A percentile compares a stretch with the other conserved stretches of the same genome.
phyloP scores from a whole-genome alignment of 2,797 vertebrate genomes.

The Pempheris klunzingeri region DNA sequence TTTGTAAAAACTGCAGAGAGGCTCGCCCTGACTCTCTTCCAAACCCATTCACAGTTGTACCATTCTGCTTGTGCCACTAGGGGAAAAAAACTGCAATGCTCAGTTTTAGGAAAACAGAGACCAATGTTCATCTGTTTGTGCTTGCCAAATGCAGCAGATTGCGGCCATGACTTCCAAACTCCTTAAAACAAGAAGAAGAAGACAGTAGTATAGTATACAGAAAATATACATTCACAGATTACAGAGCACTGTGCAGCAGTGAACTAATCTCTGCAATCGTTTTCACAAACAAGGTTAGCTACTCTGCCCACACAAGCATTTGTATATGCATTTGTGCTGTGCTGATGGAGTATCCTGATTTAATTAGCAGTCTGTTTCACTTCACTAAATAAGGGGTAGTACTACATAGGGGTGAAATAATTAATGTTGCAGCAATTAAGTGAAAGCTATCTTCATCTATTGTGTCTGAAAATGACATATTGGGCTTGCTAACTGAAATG shows the following conservation, averaged over 20 bases:
- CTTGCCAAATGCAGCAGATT: background rate
- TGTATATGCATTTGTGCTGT: background rate
- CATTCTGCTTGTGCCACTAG: background rate
- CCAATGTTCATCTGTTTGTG: background rate
- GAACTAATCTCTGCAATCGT: background rate
- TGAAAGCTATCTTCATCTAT: constrained; percentile 12
- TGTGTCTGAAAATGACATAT: constrained; percentile 21
- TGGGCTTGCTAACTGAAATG: constrained; percentile 38
- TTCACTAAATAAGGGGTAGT: constrained; percentile 19
- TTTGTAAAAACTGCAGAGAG: too few species aligned
- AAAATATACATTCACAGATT: constrained; percentile 3
- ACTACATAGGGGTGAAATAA: background rate
- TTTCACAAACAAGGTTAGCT: constrained; percentile 16
- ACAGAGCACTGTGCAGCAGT: background rate
- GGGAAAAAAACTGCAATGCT: background rate
- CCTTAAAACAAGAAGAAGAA: background rate
- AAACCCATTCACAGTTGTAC: background rate
- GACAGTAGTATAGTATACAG: background rate
- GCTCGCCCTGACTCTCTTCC: background rate
- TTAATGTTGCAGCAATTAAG: constrained; percentile 4
- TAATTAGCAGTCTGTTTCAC: constrained; percentile 24
- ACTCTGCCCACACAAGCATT: constrained; percentile 11
- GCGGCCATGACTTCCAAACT: background rate
- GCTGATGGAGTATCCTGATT: constrained; percentile 14
- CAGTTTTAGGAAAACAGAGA: background rate